Evolutionary conservation across 2,797 vertebrate species (phyloP), one percentile per base, ranked within the genome.

Genomic region (Gastrophryne carolinensis): DNA sequence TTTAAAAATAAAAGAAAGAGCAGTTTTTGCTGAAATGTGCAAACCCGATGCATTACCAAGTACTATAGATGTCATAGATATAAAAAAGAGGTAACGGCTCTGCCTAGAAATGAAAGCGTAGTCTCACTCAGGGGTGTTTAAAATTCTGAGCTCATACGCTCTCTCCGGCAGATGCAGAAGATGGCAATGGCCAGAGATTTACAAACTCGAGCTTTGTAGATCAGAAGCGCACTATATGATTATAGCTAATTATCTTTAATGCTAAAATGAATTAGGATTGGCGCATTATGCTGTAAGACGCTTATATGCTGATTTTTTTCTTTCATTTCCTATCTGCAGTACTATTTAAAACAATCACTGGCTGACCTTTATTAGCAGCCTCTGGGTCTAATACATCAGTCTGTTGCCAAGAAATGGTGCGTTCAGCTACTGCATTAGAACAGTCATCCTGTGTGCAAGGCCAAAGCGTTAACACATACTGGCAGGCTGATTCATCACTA

Each of bases 171-270:
- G 53, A 65, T 66, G 61, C 68, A 78, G 39, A 41, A 37, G 4
- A 52, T 58, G 58, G 67, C 75, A 72, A 72, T 60, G 75, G 67
- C 75, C 75, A 78, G 61, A 72, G 53, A 72, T 66, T 72, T 78
- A 78, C 68, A 72, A 71, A 58, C 61, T 30, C 5, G 52, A 72
- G 61, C 68, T 60, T 52, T 60, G 68, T 78, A 72, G 75, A 78
- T 72, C 61, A 72, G 52, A 78, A 66, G 62, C 75, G 52, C 50
- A 66, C 52, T 78, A 78, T 78, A 78, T 78, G 68, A 78, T 78
- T 78, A 78, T 72, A 66, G 39, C 68, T 72, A 78, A 78, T 78
- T 78, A 78, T 78, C 68, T 72, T 78, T 78, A 78, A 78, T 72
- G 75, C 68, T 68, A 78, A 78, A 78, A 78, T 78, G 68, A 72